Evolutionary conservation across 2,888 invertebrate genomes (phyloP), one percentile per base, ranked within the genome.

Genomic region (Eudemis profundana): DNA sequence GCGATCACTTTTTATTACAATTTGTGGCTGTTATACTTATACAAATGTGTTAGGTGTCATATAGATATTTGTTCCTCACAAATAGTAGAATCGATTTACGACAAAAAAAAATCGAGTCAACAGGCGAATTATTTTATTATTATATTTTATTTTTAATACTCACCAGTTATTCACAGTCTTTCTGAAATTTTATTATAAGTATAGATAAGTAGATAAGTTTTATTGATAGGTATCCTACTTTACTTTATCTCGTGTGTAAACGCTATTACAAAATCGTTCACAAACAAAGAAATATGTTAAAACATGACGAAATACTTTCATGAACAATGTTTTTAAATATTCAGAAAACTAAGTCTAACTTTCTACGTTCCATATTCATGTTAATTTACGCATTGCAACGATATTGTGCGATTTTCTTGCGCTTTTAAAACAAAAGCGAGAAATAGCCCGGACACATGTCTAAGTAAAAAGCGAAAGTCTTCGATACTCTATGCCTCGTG

Each of bases 381-480:
- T 36, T 49, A 56, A 56, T 36, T 40, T 29, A 50, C 44, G n/a
- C 51, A 60, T 60, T 38, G 19, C 21, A 38, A 23, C 33, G 17
- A 53, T 29, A 53, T 38, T 53, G 59, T 60, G 53, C 14, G 27
- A 15, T 53, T 47, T 53, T 60, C n/a, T 44, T 44, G 23, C 15
- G 27, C 46, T 60, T 59, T 60, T 56, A 44, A 62, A 51, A 42
- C 57, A 57, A 69, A 70, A 69, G 60, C 57, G 69, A 66, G 68
- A 73, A 74, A 72, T 44, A 66, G 76, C 68, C 71, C 77, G 81
- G 82, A 83, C 74, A 83, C 74, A 69, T 69, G 82, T 78, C 72
- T 78, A 81, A 78, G 74, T 33, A 66, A 77, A 79, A 82, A 83
- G 78, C 79, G 85, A 85, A 85, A 84, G 85, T 80, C 49, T 65